These are phyloP conservation scores for Teleopsis dalmanni DNA, from an alignment of 1,140 invertebrate species.

Conservation along the genomic window DNA sequence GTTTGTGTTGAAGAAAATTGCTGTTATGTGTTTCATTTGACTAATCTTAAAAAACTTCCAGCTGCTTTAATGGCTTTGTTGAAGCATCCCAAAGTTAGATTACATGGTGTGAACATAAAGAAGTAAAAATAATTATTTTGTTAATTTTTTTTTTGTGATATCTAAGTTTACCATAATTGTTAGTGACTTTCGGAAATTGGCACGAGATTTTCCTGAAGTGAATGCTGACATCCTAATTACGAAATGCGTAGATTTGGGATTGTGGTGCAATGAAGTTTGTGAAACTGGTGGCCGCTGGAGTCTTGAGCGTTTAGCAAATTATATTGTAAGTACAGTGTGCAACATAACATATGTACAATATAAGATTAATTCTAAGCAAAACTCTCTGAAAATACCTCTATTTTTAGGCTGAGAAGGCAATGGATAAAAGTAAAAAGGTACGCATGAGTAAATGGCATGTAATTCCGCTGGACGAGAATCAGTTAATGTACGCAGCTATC, in stretches of 20 bases:
- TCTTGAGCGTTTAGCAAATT: conserved; percentile 51
- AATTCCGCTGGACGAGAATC: conserved; percentile 49
- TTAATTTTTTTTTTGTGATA: background rate
- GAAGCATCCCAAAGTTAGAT: conserved; percentile 51
- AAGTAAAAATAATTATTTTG: conserved; percentile 44
- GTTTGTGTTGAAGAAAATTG: conserved; percentile 47
- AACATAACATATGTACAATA: background rate
- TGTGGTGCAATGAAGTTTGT: conserved; percentile 50
- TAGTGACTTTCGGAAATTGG: conserved; percentile 57
- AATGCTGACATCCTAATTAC: conserved; percentile 49
- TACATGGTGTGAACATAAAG: conserved; percentile 58
- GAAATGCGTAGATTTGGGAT: conserved; percentile 54
- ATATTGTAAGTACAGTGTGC: conserved; percentile 45
- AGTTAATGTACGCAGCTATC: conserved; percentile 57
- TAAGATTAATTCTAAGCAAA: too few species aligned
- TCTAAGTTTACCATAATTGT: conserved; percentile 12
- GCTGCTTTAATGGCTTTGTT: conserved; percentile 49
- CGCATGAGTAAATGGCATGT: conserved; percentile 57
- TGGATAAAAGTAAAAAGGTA: conserved; percentile 52
- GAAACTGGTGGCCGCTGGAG: conserved; percentile 53
- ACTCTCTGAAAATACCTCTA: background rate
- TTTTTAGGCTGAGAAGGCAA: conserved; percentile 44
- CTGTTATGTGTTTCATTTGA: conserved; percentile 54
- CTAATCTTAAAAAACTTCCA: conserved; percentile 50
- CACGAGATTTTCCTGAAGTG: conserved; percentile 54